Conservation (phyloP, 2,797 vertebrate species). For the Gallinago stenura region DNA sequence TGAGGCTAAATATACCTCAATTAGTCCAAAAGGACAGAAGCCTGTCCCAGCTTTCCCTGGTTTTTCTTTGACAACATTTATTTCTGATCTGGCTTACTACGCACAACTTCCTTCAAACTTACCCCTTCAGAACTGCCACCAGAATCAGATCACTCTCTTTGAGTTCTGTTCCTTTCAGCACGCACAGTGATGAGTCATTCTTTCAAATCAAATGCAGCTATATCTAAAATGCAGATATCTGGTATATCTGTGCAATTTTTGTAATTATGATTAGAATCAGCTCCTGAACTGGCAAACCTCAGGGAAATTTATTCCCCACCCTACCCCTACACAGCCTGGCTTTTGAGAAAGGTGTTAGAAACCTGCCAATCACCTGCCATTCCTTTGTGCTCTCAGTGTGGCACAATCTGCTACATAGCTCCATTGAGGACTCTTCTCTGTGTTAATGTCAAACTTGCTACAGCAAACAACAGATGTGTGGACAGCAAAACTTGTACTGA, state of each 20-base stretch:
- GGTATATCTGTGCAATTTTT: neutral
- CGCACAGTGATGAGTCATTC: neutral
- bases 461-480: slow-evolving; percentile 43
- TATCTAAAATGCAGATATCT: neutral
- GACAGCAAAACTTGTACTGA: slow-evolving; percentile 17
- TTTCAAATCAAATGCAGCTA: neutral
- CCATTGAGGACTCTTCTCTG: neutral
- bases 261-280: neutral
- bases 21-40: neutral
- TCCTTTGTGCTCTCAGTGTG: neutral
- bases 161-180: neutral
- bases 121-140: neutral
- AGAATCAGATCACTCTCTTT: neutral
- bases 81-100: neutral
- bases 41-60: neutral
- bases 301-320: neutral
- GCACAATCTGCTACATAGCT: neutral
- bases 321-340: neutral
- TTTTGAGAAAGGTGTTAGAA: neutral
- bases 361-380: neutral
- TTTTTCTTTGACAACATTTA: neutral
- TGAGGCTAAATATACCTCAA: neutral
- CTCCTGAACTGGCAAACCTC: neutral
- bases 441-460: neutral
- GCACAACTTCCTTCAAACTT: neutral